Evolutionary conservation across 2,797 vertebrate species (phyloP), one percentile per base, ranked within the genome.

Genomic region (Ficedula albicollis): DNA sequence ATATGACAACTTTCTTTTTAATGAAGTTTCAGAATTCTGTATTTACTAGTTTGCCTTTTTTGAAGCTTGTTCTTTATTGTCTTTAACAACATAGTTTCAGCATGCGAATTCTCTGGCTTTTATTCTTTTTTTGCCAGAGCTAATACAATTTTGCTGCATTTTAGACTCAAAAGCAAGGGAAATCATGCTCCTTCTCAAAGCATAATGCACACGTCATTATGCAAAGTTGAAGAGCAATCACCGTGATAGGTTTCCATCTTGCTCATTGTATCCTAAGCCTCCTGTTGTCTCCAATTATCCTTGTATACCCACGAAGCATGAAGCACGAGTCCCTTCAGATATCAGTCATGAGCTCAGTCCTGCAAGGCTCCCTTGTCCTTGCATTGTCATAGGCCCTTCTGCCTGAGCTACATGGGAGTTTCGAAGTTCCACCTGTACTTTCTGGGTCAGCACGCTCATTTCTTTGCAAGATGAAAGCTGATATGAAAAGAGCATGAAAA

Each of bases 261-360:
- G 48, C 56, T 76, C 25, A 18, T 62, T 73, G 13, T 54, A 66
- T 84, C 51, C 52, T 62, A 55, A 79, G 80, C 43, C 49, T 93
- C 58, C 73, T 73, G 52, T 90, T 93, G 48, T 84, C 68, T 83
- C 67, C 60, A 70, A 39, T 95, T 74, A 77, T 74, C 48, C 32
- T 67, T 76, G 74, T 56, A 38, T 82, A 94, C 11, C 46, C 36
- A 21, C 34, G 64, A 89, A 82, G 79, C 85, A 79, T 78, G 70
- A 94, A 90, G 63, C 38, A 41, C 2, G 1, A 89, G 63, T 94
- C 88, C 89, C 67, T 87, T 93, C 74, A 79, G 73, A 63, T 95
- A 90, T 67, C 48, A 15, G 58, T 93, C 90, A 89, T 63, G 67
- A 67, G 38, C 69, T 95, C 85, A 66, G 48, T 67, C 70, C 56